Evolutionary conservation across 1,140 invertebrate species (phyloP).

Genomic region (Nautilus pompilius): DNA sequence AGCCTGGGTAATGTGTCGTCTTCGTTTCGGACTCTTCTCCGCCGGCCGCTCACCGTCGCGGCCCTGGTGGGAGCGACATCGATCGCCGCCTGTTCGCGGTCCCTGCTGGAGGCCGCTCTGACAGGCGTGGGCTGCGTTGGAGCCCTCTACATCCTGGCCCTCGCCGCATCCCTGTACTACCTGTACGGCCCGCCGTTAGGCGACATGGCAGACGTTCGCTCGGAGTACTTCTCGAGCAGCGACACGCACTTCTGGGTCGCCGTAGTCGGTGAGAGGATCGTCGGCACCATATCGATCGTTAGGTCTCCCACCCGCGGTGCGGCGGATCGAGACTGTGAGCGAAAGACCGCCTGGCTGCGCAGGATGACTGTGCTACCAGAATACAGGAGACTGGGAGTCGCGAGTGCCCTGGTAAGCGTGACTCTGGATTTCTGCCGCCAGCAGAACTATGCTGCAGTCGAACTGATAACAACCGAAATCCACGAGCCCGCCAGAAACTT

Average conservation of each 20-base stretch:
- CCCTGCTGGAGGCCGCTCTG: neutral
- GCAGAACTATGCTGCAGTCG: slow-evolving; percentile 3
- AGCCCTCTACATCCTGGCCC: neutral
- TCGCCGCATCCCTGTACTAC: slow-evolving; percentile 5
- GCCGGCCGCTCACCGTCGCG: neutral
- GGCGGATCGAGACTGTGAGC: neutral
- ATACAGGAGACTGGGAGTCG: slow-evolving; percentile 7
- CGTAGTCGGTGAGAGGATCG: neutral
- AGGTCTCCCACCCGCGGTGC: neutral
- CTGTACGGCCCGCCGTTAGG: slow-evolving; percentile 4
- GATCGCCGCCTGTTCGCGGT: neutral
- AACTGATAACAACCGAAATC: slow-evolving; percentile 8
- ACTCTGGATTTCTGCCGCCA: slow-evolving; percentile 6
- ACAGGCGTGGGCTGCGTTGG: neutral
- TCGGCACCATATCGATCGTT: slow-evolving; percentile 13
- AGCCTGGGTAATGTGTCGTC: neutral
- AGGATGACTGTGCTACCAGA: slow-evolving; percentile 8
- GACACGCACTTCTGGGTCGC: slow-evolving; percentile 13
- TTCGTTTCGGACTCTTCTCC: neutral
- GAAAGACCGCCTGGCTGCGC: slow-evolving; percentile 9
- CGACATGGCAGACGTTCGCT: slow-evolving; percentile 4
- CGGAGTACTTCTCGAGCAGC: slow-evolving; percentile 1
- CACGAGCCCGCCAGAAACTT: slow-evolving; percentile 2
- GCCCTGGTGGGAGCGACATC: neutral
- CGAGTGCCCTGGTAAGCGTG: neutral